Evolutionary conservation across 2,113 vertebrate genomes (phyloP).

Genomic region (Rhombomys opimus): DNA sequence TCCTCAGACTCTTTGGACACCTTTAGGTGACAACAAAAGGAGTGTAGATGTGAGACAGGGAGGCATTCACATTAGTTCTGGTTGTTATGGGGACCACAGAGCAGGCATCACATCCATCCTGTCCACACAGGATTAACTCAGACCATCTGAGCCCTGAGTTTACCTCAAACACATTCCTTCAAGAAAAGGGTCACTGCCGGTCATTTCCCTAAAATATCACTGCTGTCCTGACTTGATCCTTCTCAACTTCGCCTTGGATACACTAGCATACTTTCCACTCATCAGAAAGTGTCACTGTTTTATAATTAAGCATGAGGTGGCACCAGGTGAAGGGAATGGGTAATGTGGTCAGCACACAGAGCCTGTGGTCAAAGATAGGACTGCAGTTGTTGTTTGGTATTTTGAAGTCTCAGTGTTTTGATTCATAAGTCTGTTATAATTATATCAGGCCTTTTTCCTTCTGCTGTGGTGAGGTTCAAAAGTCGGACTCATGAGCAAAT

Average conservation of each 20-base stretch:
- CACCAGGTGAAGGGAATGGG: not conserved
- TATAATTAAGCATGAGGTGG: conserved; percentile 38
- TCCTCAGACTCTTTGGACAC: not conserved
- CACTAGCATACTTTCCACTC: not conserved
- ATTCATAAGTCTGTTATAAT: not conserved
- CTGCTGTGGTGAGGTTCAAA: not conserved
- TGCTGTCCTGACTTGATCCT: conserved; percentile 59
- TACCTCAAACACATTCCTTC: conserved; percentile 63
- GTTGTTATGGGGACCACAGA: conserved; percentile 8
- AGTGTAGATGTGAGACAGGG: conserved; percentile 38
- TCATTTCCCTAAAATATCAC: conserved; percentile 39
- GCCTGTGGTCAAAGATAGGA: not conserved
- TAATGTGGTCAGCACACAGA: not conserved
- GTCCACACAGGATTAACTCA: conserved; percentile 34
- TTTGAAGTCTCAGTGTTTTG: not conserved
- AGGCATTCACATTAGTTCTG: conserved; percentile 32
- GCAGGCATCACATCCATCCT: not conserved
- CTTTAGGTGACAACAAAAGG: conserved; percentile 38
- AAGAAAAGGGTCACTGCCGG: conserved; percentile 45
- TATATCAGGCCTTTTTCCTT: not conserved
- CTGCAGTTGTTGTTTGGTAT: not conserved
- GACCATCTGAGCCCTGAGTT: not conserved
- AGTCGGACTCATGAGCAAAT: not conserved
- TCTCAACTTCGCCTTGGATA: conserved; percentile 33
- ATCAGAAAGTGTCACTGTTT: conserved; percentile 38